Percentiles rank a stretch among this genome's conserved stretches.
Evolutionary conservation across 2,797 vertebrate genomes (phyloP).

Genomic region (Brotogeris chrysoptera): DNA sequence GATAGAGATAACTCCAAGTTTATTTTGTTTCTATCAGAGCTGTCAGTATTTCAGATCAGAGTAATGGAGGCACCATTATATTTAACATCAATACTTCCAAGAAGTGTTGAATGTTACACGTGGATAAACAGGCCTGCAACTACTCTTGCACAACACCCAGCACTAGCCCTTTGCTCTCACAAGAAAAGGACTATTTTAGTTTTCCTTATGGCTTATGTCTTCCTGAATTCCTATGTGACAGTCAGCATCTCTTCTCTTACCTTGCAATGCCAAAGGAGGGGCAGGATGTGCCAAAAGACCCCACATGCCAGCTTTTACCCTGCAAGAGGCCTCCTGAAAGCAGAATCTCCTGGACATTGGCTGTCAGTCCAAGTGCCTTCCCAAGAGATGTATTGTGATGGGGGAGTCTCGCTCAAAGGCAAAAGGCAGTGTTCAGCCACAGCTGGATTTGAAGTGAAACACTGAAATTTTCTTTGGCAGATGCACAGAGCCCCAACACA

Average conservation of each 20-base stretch:
- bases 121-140: background rate
- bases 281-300: background rate
- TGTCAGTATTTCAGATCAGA: background rate
- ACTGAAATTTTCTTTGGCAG: background rate
- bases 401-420: background rate
- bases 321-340: background rate
- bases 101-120: background rate
- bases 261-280: background rate
- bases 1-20: background rate
- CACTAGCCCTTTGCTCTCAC: background rate
- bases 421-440: background rate
- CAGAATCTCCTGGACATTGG: background rate
- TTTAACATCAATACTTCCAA: background rate
- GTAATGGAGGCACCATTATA: background rate
- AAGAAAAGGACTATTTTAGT: background rate
- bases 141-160: background rate
- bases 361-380: background rate
- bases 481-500: background rate
- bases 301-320: background rate
- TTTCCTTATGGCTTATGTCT: rapidly evolving
- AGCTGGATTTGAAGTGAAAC: background rate
- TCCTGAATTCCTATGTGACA: rapidly evolving
- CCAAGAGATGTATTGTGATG: background rate
- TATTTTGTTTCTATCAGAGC: background rate
- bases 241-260: background rate